Conservation (phyloP, 2,113 vertebrate genomes). For the Uria lomvia region DNA sequence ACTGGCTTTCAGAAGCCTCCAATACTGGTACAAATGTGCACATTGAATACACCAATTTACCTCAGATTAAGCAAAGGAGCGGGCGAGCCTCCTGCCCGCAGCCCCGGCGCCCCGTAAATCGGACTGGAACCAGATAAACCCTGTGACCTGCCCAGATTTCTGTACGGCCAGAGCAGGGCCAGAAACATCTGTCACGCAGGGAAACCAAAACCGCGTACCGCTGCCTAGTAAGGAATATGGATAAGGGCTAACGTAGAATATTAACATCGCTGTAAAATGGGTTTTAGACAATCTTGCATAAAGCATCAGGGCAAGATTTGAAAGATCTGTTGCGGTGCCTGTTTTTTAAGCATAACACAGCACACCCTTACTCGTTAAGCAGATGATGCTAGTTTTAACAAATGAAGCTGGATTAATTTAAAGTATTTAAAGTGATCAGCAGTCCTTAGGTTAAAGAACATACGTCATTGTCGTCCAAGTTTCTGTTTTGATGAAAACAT, state of each 20-base stretch:
- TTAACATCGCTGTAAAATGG: not conserved
- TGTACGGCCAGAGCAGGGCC: not conserved
- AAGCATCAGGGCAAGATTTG: not conserved
- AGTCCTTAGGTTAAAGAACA: slow-evolving; percentile 76
- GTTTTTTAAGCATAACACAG: not conserved
- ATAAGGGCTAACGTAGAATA: accelerated
- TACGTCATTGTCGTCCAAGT: slow-evolving; percentile 71
- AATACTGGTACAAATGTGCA: not conserved
- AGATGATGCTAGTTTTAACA: slow-evolving; percentile 71
- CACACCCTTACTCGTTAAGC: not conserved
- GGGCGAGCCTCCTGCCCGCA: not conserved
- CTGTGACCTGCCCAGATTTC: not conserved
- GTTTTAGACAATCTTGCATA: not conserved
- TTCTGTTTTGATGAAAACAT: not conserved
- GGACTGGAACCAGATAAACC: not conserved
- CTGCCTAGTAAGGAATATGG: not conserved
- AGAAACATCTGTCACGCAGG: not conserved
- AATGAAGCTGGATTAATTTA: slow-evolving; percentile 67
- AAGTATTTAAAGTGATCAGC: slow-evolving; percentile 64
- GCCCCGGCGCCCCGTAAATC: not conserved
- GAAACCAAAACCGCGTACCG: accelerated
- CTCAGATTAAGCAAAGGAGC: not conserved
- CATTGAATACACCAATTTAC: not conserved
- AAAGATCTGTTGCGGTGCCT: not conserved
- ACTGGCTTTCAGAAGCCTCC: not conserved